Conservation (phyloP, 2,888 invertebrate species). For the Phragmatobia fuliginosa region DNA sequence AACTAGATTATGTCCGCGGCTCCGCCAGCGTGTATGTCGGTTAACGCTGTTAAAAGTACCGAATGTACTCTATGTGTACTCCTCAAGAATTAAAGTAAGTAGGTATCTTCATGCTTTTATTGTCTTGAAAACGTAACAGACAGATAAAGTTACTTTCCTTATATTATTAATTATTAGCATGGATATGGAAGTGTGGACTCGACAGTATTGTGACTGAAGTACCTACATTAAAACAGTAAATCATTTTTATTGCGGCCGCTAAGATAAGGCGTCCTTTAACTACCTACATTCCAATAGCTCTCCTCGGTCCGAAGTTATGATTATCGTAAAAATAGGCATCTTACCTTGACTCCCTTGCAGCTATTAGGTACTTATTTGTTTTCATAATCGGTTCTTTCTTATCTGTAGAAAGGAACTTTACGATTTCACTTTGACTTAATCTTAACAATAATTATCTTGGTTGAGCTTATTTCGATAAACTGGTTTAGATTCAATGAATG, state of each 20-base stretch:
- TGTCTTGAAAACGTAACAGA: no score
- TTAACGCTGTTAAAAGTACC: no score
- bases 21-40: no score
- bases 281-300: conserved; percentile 21
- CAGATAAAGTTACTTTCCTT: no score
- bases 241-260: conserved; percentile 14
- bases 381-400: conserved; percentile 37
- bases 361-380: conserved; percentile 24
- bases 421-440: conserved; percentile 40
- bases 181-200: background rate
- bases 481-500: conserved; percentile 6
- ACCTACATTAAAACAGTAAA: conserved; percentile 15
- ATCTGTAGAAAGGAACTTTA: conserved; percentile 37
- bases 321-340: conserved; percentile 16
- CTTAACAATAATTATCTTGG: conserved; percentile 16
- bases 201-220: conserved; percentile 4
- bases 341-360: conserved; percentile 44
- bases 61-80: no score
- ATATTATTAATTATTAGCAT: no score
- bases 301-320: conserved; percentile 5
- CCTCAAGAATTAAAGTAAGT: no score
- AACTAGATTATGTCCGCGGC: no score
- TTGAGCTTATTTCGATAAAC: conserved; percentile 35
- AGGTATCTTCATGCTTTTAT: no score
- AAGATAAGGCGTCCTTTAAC: conserved; percentile 19